Base-by-base conservation (phyloP, 1,140 invertebrate species). In the Brachionus rotundiformis region DNA sequence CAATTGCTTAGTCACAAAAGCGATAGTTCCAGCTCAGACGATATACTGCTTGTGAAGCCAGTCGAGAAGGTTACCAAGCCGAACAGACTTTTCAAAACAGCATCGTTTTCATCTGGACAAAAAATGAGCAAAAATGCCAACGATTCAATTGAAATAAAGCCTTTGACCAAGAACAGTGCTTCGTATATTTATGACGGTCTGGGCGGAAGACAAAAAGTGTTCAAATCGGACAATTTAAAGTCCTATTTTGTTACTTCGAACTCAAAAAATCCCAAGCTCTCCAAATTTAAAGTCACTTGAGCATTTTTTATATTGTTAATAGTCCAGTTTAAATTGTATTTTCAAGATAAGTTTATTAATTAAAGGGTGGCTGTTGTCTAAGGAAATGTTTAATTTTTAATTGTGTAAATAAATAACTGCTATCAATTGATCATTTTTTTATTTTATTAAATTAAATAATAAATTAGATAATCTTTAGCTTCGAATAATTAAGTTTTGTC, bases 221-320 rank as follows among this genome's bases (percentile, higher is more conserved):
- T 59, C 7, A 79, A 79, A 79, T 25, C 29, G 16, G 76, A 54
- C 11, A 63, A 39, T 54, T 59, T 63, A 54, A 79, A 79, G 54
- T 79, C 59, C 23, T 63, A 59, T 41, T 79, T 63, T 54, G 19
- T 31, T 3, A 36, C 44, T 0, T 54, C 76, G 1, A 59, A 54
- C 41, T 19, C 29, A 39, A 79, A 79, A 19, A 59, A 59, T n/a
- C 25, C 27, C 7, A 79, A 79, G 19, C 25, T 79, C 1, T 59
- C 33, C 31, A 79, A 63, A 25, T 79, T 63, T 63, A 79, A 79
- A 39, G 76, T 79, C 19, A 79, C 76, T 63, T 79, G 54, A 36
- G 6, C 0, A 16, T 49, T 49, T 49, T 16, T 49, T 16, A 16
- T 49, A n/a, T 49, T 49, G n/a, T 49, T 11, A 13, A 41, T 41